phyloP scores from a whole-genome alignment of 2,797 vertebrate species.

The Rhynchonycteris naso region DNA sequence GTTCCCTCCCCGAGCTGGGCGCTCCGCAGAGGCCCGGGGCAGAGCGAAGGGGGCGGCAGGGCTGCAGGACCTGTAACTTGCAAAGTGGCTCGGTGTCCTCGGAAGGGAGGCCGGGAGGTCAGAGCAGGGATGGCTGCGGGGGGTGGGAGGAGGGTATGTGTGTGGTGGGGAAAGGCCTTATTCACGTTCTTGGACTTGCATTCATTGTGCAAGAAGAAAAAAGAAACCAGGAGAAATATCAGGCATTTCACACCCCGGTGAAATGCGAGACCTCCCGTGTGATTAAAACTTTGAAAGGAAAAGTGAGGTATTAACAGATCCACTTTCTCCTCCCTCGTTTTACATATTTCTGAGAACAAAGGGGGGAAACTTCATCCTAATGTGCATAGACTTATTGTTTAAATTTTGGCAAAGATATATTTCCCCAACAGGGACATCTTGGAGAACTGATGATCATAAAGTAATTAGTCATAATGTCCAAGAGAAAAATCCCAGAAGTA shows the following conservation, averaged over 20 bases:
- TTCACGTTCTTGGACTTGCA: conserved; percentile 77
- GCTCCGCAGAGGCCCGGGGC: background rate
- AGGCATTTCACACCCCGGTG: conserved; percentile 83
- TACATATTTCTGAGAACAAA: conserved; percentile 78
- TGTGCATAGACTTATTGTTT: background rate
- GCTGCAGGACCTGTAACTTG: conserved; percentile 77
- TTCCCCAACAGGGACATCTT: background rate
- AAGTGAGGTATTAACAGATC: conserved; percentile 30
- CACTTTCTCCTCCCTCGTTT: conserved; percentile 56
- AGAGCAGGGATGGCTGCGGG: conserved; percentile 65
- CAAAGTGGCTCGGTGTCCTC: conserved; percentile 81
- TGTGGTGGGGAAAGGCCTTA: conserved; percentile 37
- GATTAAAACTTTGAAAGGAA: conserved; percentile 81
- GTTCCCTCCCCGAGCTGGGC: background rate
- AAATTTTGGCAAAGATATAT: background rate
- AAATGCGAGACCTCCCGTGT: conserved; percentile 82
- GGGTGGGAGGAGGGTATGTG: conserved; percentile 35
- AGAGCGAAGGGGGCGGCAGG: background rate
- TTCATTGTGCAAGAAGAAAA: conserved; percentile 79
- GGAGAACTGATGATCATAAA: background rate
- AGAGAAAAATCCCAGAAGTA: background rate
- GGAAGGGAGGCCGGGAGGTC: conserved; percentile 73
- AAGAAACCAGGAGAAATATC: conserved; percentile 84
- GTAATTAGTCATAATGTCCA: background rate
- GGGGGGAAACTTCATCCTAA: conserved; percentile 69